Evolutionary conservation across 1,140 invertebrate species (phyloP).

Genomic region (Drosophila oshimai): DNA sequence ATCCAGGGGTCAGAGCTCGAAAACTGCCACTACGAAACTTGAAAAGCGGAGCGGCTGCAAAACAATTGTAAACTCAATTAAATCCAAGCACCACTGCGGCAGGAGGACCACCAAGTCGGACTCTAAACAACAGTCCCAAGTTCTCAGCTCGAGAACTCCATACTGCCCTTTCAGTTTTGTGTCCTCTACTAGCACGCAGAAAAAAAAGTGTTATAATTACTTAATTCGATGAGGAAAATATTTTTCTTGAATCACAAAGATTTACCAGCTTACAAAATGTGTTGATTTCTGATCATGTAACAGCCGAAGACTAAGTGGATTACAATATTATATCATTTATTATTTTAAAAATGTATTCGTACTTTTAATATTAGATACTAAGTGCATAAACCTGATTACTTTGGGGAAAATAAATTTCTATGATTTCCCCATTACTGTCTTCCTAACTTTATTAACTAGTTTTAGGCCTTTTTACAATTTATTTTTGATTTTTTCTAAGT

Average conservation of each 20-base stretch:
- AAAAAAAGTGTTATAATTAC: neutral
- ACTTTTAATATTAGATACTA: no score
- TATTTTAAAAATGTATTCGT: no score
- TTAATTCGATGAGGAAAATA: no score
- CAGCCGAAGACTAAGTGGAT: no score
- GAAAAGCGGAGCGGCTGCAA: constrained; percentile 46
- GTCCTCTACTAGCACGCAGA: neutral
- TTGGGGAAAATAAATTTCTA: no score
- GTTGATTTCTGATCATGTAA: no score
- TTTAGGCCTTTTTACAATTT: neutral
- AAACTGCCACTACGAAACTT: constrained; percentile 28
- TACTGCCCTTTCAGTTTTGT: neutral
- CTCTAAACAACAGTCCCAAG: constrained; percentile 51
- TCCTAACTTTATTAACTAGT: no score
- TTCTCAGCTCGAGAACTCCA: constrained; percentile 19
- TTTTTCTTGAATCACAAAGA: no score
- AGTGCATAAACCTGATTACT: no score
- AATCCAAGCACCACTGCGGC: constrained; percentile 70
- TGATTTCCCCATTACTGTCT: no score
- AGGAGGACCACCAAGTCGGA: constrained; percentile 12
- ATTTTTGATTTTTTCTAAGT: constrained; percentile 2
- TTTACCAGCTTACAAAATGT: no score
- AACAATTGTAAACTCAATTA: constrained; percentile 81
- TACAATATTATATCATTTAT: no score
- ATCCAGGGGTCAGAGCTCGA: constrained; percentile 35